Percentiles rank a stretch among this genome's conserved stretches.
Conservation (phyloP, 1,140 invertebrate species). For the Meloidogyne hapla region DNA sequence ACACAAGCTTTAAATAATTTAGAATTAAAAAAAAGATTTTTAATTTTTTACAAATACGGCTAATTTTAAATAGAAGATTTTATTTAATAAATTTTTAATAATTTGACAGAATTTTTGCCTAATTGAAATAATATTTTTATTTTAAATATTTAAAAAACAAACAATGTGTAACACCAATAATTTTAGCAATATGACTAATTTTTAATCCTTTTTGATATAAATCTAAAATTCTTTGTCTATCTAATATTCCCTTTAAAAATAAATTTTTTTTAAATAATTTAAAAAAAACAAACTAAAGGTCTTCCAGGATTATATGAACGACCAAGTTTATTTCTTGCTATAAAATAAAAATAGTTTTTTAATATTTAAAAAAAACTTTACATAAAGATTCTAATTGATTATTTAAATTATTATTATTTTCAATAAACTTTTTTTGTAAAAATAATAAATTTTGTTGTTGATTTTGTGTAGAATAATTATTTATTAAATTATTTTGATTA, state of each 20-base stretch:
- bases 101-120: not conserved
- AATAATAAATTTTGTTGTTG: no score
- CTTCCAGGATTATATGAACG: constrained; percentile 49
- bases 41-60: no score
- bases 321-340: constrained; percentile 51
- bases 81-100: no score
- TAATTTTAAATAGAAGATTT: no score
- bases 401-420: not conserved
- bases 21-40: no score
- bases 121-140: not conserved
- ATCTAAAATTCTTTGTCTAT: constrained; percentile 46
- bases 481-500: no score
- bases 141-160: not conserved
- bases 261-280: not conserved
- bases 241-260: constrained; percentile 40
- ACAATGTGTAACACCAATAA: constrained; percentile 51
- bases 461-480: no score
- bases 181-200: constrained; percentile 51
- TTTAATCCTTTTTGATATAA: constrained; percentile 49
- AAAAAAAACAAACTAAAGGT: constrained; percentile 30
- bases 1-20: constrained; percentile 36
- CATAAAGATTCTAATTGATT: not conserved
- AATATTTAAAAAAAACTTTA: not conserved
- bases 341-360: constrained; percentile 21
- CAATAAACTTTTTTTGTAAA: no score